Percentiles rank a stretch among this genome's conserved stretches.
These are phyloP conservation scores for Ferdinandea cuprea DNA, from an alignment of 2,888 invertebrate species.

Conservation along the genomic window DNA sequence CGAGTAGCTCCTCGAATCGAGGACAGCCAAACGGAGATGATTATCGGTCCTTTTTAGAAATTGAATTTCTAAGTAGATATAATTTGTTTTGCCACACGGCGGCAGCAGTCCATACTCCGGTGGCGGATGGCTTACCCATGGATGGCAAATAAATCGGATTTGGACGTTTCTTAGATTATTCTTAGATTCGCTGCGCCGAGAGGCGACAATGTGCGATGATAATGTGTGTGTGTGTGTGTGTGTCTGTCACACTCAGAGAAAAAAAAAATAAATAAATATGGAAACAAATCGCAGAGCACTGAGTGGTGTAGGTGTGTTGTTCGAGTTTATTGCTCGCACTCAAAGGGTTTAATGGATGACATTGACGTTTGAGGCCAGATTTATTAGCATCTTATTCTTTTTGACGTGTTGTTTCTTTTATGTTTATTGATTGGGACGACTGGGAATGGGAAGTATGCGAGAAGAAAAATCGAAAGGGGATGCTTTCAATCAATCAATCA, in stretches of 20 bases:
- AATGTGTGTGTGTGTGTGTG: too few relatives aligned
- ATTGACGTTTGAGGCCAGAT: conserved; percentile 11
- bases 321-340: not conserved
- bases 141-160: conserved; percentile 36
- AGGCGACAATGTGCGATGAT: conserved; percentile 38
- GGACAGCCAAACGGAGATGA: conserved; percentile 22
- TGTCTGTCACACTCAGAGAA: too few relatives aligned
- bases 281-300: not conserved
- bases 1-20: conserved; percentile 13
- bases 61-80: conserved; percentile 65
- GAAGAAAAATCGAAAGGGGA: not conserved
- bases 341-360: conserved; percentile 27
- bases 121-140: too few relatives aligned
- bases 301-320: not conserved
- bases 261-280: conserved; percentile 36
- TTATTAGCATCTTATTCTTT: conserved; percentile 29
- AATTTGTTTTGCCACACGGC: conserved; percentile 55
- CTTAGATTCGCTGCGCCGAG: conserved; percentile 43
- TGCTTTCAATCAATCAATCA: conserved; percentile 28
- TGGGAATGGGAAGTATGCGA: not conserved
- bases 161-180: conserved; percentile 59
- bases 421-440: conserved; percentile 3
- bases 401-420: conserved; percentile 25
- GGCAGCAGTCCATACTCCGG: conserved; percentile 12
- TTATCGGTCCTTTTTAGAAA: conserved; percentile 57